phyloP scores from a whole-genome alignment of 2,113 vertebrate genomes.

The Tachysurus vachellii region DNA sequence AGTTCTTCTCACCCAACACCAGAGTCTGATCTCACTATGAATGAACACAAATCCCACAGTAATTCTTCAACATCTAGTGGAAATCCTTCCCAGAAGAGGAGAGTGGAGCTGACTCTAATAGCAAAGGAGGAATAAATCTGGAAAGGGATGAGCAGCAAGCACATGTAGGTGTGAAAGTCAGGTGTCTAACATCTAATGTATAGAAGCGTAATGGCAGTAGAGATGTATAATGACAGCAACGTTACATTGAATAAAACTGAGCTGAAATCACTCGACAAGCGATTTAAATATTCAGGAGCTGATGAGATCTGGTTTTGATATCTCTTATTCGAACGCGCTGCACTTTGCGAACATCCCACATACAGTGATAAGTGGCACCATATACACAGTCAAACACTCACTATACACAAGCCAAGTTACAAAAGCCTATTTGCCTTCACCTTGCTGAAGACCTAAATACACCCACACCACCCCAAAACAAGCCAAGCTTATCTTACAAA shows the following conservation, averaged over 20 bases:
- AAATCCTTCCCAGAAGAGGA: background rate
- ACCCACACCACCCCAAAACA: constrained; percentile 41
- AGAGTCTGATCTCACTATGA: background rate
- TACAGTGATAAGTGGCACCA: background rate
- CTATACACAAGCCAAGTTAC: constrained; percentile 10
- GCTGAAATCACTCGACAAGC: background rate
- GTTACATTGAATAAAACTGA: background rate
- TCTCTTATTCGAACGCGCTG: background rate
- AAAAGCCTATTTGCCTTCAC: constrained; percentile 34
- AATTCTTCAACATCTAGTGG: background rate
- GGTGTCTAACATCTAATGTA: background rate
- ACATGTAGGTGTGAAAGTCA: background rate
- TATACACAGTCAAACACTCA: constrained; percentile 5
- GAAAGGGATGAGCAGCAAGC: background rate
- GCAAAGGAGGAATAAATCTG: background rate
- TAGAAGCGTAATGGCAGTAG: background rate
- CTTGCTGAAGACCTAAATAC: constrained; percentile 43
- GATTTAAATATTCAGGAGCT: background rate
- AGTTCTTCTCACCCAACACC: background rate
- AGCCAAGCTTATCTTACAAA: constrained; percentile 38
- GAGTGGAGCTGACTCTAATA: background rate
- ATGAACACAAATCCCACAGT: background rate
- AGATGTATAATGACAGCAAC: background rate
- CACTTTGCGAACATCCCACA: constrained; percentile 18
- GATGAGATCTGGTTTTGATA: background rate